Evolutionary conservation across 2,797 vertebrate species (phyloP).

Genomic region (Paramormyrops hopkinsi): DNA sequence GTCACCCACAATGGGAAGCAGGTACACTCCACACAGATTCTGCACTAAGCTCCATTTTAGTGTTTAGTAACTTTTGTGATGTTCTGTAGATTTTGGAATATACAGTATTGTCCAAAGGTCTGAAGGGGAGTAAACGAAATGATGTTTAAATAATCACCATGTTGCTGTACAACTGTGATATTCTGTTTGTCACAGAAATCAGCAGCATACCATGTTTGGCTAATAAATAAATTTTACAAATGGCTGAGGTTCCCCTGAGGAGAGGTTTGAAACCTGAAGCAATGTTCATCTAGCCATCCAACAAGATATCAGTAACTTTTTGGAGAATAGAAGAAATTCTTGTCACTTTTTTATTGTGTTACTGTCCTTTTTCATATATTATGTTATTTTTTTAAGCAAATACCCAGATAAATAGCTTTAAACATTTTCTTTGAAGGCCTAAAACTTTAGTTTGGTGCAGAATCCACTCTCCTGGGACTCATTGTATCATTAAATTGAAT

Average conservation of each 20-base stretch:
- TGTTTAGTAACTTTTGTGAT: neutral
- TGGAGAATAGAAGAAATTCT: neutral
- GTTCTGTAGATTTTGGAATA: neutral
- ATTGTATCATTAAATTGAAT: neutral
- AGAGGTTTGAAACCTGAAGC: neutral
- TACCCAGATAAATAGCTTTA: neutral
- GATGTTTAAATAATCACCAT: neutral
- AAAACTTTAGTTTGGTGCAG: neutral
- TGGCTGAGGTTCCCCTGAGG: neutral
- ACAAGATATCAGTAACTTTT: neutral
- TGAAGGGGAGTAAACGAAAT: neutral
- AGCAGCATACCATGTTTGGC: neutral
- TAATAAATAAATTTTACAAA: neutral
- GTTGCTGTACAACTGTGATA: neutral
- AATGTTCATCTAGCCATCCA: neutral
- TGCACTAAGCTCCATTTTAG: neutral
- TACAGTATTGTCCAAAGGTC: neutral
- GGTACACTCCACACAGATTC: conserved; percentile 47
- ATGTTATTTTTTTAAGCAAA: neutral
- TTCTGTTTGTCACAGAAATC: neutral
- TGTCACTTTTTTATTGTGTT: neutral
- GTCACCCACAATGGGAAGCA: conserved; percentile 96
- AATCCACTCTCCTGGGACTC: neutral
- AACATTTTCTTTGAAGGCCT: neutral
- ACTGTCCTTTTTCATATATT: neutral